Conservation (phyloP, 2,888 invertebrate genomes). For the Leptinotarsa peninsularis region DNA sequence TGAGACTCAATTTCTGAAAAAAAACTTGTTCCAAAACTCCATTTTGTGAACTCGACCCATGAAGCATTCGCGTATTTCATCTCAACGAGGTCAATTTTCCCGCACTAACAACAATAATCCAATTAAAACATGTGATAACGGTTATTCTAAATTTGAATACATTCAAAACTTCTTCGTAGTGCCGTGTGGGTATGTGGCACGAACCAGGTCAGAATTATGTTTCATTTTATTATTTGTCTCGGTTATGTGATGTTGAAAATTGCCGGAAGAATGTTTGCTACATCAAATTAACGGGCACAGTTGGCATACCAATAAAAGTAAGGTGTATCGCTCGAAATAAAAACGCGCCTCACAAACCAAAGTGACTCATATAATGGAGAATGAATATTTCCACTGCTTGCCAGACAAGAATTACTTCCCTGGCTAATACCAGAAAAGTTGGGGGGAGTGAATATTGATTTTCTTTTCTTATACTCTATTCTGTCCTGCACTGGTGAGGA, state of each 20-base stretch:
- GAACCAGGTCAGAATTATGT: constrained; percentile 15
- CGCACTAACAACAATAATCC: background rate
- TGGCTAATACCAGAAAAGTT: too few relatives aligned
- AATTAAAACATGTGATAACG: constrained; percentile 11
- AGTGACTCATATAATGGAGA: background rate
- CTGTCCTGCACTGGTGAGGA: too few relatives aligned
- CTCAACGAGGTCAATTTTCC: background rate
- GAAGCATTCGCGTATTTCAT: too few relatives aligned
- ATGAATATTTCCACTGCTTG: too few relatives aligned
- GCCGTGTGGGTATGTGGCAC: constrained; percentile 14
- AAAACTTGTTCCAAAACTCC: too few relatives aligned
- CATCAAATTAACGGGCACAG: background rate
- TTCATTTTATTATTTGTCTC: constrained; percentile 1
- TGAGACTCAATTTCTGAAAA: too few relatives aligned
- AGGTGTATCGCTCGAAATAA: background rate
- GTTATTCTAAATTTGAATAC: constrained; percentile 15
- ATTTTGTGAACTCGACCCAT: too few relatives aligned
- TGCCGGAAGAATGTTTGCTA: background rate
- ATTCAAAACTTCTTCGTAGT: constrained; percentile 12
- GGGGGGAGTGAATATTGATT: too few relatives aligned
- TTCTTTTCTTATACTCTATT: too few relatives aligned
- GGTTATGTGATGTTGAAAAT: constrained; percentile 6
- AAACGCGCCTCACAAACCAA: background rate
- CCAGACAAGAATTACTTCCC: too few relatives aligned
- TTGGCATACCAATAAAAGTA: background rate